Conservation (phyloP, 2,797 vertebrate genomes). For the Limnodromus scolopaceus region DNA sequence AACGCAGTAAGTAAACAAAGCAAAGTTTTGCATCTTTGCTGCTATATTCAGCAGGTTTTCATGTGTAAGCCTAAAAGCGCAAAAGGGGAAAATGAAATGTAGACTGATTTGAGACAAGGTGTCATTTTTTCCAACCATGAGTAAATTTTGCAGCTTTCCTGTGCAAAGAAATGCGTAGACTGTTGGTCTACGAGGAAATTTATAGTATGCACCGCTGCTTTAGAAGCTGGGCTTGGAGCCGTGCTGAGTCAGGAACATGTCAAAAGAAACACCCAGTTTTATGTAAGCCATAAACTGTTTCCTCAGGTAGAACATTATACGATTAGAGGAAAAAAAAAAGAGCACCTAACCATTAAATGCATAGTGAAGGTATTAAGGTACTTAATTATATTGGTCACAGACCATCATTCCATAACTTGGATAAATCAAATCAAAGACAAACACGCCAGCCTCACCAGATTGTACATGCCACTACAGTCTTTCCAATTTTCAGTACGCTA, state of each 20-base stretch:
- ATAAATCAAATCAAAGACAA: slow-evolving; percentile 59
- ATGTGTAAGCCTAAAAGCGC: not conserved
- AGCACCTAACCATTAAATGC: slow-evolving; percentile 62
- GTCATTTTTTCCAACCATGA: not conserved
- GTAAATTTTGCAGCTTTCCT: not conserved
- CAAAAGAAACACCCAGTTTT: slow-evolving; percentile 73
- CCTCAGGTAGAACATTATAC: slow-evolving; percentile 69
- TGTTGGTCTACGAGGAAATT: slow-evolving; percentile 19
- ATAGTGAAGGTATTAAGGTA: slow-evolving; percentile 65
- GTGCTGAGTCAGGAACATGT: slow-evolving; percentile 69
- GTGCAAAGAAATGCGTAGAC: not conserved
- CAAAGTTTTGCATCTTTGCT: not conserved
- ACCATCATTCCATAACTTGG: slow-evolving; percentile 44
- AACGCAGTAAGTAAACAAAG: not conserved
- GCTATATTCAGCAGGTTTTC: not conserved
- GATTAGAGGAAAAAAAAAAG: slow-evolving; percentile 63
- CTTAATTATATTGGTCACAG: slow-evolving; percentile 67
- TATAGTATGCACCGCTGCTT: slow-evolving; percentile 4
- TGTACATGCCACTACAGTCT: slow-evolving; percentile 55
- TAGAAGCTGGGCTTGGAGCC: slow-evolving; percentile 48
- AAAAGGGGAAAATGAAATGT: not conserved
- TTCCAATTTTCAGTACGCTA: slow-evolving; percentile 17
- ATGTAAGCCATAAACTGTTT: slow-evolving; percentile 73
- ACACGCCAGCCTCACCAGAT: slow-evolving; percentile 46
- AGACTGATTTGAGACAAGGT: not conserved